Base-by-base conservation (phyloP, 1,140 invertebrate genomes). In the Palaemon carinicauda region DNA sequence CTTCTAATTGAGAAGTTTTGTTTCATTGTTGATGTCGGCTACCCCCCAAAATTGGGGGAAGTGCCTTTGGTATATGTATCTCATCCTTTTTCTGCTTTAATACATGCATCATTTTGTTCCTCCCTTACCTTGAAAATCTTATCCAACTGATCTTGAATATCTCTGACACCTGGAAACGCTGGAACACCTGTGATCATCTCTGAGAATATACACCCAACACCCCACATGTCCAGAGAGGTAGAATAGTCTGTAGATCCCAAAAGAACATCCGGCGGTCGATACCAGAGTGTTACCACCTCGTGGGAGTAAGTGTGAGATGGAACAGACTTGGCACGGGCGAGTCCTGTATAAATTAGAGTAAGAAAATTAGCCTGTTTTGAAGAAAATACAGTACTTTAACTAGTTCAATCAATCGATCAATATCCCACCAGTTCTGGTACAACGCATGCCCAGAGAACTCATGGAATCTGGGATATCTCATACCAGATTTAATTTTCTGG, bases 161-260 rank as follows among this genome's bases (percentile, higher is more conserved):
- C 98, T 90, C 97, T 94, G 90, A 98, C 96, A 81, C 98, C 98
- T 77, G 97, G 97, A 92, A 99, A 99, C 88, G 97, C 96, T 54
- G 98, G 97, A 91, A 96, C 94, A n/a, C 97, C 97, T 85, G 97
- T 97, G 87, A 98, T 94, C 97, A 99, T 98, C 92, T 99, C 98
- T 60, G 98, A 96, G 92, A 98, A 98, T 92, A 99, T 99, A 92
- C 98, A 99, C 31, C 98, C 98, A 74, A 99, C 98, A 81, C 98
- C 97, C 98, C 98, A 99, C 95, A 99, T 98, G 92, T 99, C 94
- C 71, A 94, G 91, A 31, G 93, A 93, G 80, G 97, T 98, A 27
- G 97, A 97, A 92, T 99, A 99, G 91, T 98, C 96, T 5, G 97
- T 99, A 87, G 97, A 98, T 79, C 98, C 98, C 60, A 99, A 94